Conservation (phyloP, 1,140 invertebrate species). For the Coelopa frigida region DNA sequence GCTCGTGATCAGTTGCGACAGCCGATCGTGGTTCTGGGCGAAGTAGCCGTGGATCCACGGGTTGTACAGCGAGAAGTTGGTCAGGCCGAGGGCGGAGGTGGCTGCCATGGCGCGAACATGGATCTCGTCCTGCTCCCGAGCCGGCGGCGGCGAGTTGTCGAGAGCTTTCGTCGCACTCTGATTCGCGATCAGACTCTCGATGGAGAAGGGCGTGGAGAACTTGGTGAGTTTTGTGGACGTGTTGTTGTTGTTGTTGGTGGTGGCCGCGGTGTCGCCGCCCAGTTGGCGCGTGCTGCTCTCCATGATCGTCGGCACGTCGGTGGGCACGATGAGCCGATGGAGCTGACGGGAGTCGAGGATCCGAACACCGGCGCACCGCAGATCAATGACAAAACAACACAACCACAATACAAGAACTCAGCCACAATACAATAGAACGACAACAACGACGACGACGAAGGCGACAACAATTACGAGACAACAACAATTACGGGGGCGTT, state of each 20-base stretch:
- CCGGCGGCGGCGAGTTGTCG: not conserved
- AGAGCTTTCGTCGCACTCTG: constrained; percentile 2
- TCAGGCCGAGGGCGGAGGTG: constrained; percentile 31
- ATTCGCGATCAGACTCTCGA: constrained; percentile 41
- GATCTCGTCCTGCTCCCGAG: constrained; percentile 21
- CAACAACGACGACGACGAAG: too few species aligned
- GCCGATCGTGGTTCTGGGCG: constrained; percentile 38
- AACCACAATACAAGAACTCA: not conserved
- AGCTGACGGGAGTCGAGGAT: too few species aligned
- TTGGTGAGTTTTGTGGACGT: constrained; percentile 19
- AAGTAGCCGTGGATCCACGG: constrained; percentile 43
- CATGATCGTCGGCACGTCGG: too few species aligned
- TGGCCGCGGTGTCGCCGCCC: too few species aligned
- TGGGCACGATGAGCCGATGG: too few species aligned
- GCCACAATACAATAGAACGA: constrained; percentile 1
- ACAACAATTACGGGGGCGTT: too few species aligned
- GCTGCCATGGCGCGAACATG: constrained; percentile 34
- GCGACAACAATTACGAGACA: too few species aligned
- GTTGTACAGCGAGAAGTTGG: constrained; percentile 41
- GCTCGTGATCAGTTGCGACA: constrained; percentile 36
- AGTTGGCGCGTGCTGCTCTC: too few species aligned
- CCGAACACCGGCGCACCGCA: too few species aligned
- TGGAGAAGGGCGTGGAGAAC: constrained; percentile 41
- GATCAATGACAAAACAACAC: too few species aligned
- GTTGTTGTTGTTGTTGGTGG: too few species aligned